Base-by-base conservation (phyloP, 2,888 invertebrate genomes). In the Phasia obesa region DNA sequence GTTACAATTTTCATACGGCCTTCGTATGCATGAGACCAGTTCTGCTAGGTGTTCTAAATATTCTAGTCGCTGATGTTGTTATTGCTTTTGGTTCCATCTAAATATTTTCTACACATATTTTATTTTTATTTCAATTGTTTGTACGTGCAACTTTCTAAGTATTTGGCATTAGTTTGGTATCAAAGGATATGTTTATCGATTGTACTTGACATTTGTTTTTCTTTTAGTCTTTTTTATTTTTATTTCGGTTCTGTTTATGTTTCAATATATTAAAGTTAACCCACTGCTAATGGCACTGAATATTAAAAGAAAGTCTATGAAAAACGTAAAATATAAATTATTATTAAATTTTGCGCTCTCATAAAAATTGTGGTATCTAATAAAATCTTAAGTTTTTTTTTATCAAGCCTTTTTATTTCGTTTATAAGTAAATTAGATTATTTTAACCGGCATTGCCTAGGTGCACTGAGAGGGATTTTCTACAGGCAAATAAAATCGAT, bases 101-200 rank as follows among this genome's bases (percentile, higher is more conserved):
- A 64, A 74, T 65, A 55, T 75, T 47, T 60, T 74, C 35, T 55
- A 71, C 78, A 27, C 13, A 47, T 47, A 71, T 59, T 71, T 67
- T 80, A 44, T 81, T 81, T 80, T 67, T 79, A 80, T 78, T 84
- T 79, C 81, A 73, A 77, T 75, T 76, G 81, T 77, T 71, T 83
- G 88, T 87, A 88, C 90, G 90, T 89, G 89, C 88, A 88, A 88
- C 89, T 88, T 87, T 79, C 86, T 84, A 87, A 87, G 87, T 87
- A 86, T 85, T 69, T 80, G 84, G 89, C 86, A 89, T 89, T 89
- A 90, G 86, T 87, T 86, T 69, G 84, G 84, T 84, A 87, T 87
- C 87, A 88, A 89, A 89, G 88, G 89, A 89, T 89, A 86, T 85
- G 84, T 84, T 84, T 80, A 79, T 79, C 73, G 81, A 79, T 75